Percentiles rank a stretch among this genome's conserved stretches.
Evolutionary conservation across 2,113 vertebrate species (phyloP).

Genomic region (Rutilus rutilus): DNA sequence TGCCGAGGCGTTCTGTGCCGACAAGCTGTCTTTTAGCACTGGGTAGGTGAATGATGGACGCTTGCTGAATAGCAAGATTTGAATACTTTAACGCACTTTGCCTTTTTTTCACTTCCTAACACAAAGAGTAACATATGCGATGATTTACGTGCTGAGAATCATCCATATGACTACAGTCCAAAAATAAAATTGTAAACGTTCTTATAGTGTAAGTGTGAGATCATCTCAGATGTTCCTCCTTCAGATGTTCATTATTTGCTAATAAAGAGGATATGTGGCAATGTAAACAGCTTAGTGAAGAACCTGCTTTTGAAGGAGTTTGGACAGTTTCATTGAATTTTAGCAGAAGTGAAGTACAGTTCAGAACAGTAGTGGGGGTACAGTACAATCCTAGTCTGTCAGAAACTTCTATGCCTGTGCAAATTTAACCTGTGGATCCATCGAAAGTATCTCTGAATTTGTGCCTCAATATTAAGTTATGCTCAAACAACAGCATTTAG

Average conservation of each 20-base stretch:
- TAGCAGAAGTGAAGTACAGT: background rate
- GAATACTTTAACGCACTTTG: conserved; percentile 1
- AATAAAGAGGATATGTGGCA: conserved; percentile 11
- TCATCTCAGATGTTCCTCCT: conserved; percentile 11
- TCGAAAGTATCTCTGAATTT: background rate
- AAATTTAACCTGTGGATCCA: background rate
- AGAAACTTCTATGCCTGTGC: background rate
- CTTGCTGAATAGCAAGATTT: conserved; percentile 29
- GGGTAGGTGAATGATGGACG: conserved; percentile 43
- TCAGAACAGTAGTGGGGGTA: background rate
- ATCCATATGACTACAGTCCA: conserved; percentile 31
- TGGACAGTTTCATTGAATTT: conserved; percentile 40
- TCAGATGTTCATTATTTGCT: conserved; percentile 7
- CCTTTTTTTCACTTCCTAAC: conserved; percentile 13
- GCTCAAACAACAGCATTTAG: background rate
- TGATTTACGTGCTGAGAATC: conserved; percentile 56
- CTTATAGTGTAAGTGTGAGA: conserved; percentile 12
- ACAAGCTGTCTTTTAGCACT: conserved; percentile 54
- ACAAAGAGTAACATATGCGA: conserved; percentile 44
- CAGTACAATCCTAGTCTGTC: background rate
- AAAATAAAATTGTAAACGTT: conserved; percentile 27
- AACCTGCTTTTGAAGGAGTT: conserved; percentile 27
- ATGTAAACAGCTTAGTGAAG: conserved; percentile 33
- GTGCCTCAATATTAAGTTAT: background rate
- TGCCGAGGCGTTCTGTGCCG: conserved; percentile 48